Percentiles rank a stretch among this genome's conserved stretches.
Evolutionary conservation across 1,140 invertebrate genomes (phyloP).

Genomic region (Bombyx mandarina): DNA sequence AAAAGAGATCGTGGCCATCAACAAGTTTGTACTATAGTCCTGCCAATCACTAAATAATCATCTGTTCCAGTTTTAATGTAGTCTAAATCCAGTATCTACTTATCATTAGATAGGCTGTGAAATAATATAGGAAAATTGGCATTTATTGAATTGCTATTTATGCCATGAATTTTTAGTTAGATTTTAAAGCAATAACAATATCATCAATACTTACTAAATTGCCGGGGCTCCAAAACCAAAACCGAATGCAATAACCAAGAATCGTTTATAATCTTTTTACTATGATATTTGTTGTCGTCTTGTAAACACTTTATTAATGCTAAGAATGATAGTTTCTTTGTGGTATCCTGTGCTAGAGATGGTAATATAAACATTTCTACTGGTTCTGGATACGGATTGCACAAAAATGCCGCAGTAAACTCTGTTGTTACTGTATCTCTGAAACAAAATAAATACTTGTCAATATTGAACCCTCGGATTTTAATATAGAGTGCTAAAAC

Average conservation of each 20-base stretch:
- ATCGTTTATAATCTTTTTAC: constrained; percentile 42
- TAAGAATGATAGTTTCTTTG: constrained; percentile 68
- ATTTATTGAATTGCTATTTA: too few species aligned
- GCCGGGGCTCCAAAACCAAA: constrained; percentile 75
- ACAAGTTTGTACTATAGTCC: too few species aligned
- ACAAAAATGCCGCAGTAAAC: constrained; percentile 70
- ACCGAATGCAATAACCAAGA: constrained; percentile 72
- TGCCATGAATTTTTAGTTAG: too few species aligned
- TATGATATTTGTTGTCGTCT: constrained; percentile 31
- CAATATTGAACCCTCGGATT: not conserved
- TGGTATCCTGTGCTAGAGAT: constrained; percentile 55
- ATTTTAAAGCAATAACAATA: too few species aligned
- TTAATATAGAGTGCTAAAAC: too few species aligned
- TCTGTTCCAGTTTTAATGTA: too few species aligned
- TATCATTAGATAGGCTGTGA: too few species aligned
- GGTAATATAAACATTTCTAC: constrained; percentile 73
- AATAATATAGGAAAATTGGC: too few species aligned
- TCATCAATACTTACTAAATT: constrained; percentile 70
- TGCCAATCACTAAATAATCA: too few species aligned
- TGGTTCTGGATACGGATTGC: constrained; percentile 70
- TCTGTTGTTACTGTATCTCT: constrained; percentile 62
- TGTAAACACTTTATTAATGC: constrained; percentile 51
- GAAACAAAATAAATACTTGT: constrained; percentile 14
- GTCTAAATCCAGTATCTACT: too few species aligned
- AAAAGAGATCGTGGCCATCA: too few species aligned